Base-by-base conservation (phyloP, 2,888 invertebrate genomes). In the Monochamus alternatus region DNA sequence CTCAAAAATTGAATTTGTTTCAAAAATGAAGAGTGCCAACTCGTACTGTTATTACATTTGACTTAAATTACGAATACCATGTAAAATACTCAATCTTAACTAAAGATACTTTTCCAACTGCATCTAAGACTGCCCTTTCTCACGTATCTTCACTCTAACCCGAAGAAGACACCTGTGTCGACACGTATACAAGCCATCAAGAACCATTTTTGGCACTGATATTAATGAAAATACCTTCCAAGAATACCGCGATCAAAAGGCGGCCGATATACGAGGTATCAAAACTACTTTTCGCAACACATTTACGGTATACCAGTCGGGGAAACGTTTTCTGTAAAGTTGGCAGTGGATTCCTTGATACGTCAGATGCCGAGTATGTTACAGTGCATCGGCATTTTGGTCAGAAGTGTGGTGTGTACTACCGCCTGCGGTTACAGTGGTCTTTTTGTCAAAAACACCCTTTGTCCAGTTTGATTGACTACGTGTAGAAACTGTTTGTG, bases 331-430 rank as follows among this genome's bases (percentile, higher is more conserved):
- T 62, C 65, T 71, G 70, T 71, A 75, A 81, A 64, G 83, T 85
- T 84, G 85, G 85, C 77, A 84, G 78, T 76, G 76, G 73, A 82
- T 83, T 83, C 82, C 80, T 83, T 75, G 43, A 76, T 80, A 81
- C 81, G 81, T 82, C 83, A 81, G 81, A 75, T 77, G 60, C 72
- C 73, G 69, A 62, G 63, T 82, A 82, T 79, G 80, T 78, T 82
- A 80, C 78, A 82, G 80, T 80, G 80, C 77, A 81, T 80, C 81
- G 79, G 81, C 82, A 79, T 81, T 78, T 77, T 78, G 76, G 79
- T 77, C 69, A 31, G 63, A 73, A 60, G 63, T 64, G 62, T 62
- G 68, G 66, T 74, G 58, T 66, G 69, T 65, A 73, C 68, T 69
- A 60, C 60, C 59, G 59, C 47, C 60, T 51, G 43, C n/a, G 43